Evolutionary conservation across 2,797 vertebrate species (phyloP), one percentile per base, ranked within the genome.

Genomic region (Neosilurus mollespiculum): DNA sequence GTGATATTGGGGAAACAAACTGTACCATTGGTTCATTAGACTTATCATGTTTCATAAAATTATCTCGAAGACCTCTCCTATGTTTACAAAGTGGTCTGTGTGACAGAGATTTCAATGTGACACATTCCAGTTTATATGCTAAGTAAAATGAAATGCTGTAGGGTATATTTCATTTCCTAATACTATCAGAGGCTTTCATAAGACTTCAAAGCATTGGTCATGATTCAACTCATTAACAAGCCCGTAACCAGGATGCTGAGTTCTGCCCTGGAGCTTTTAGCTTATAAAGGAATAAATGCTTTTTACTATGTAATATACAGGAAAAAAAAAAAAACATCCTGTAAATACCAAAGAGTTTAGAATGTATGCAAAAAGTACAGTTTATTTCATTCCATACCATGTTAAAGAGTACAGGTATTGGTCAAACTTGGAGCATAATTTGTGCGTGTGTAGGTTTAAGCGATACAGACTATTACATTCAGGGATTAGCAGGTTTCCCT

Each of bases 181-280:
- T 77, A 69, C 49, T 73, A 58, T 84, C 49, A 16, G 65, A 8
- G 4, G 67, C 78, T 81, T 84, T 81, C 2, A 9, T 61, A 70
- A 77, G 72, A 64, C 37, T 85, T 81, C 79, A 81, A 85, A 81
- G 83, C 77, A 81, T 62, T 24, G 53, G 53, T 85, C 71, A 84
- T 59, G 83, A 66, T 80, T 80, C 53, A 80, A 72, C 78, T 80
- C 77, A 69, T 81, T 84, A 81, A 76, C 72, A 77, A 77, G 64
- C 64, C 64, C 34, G 30, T 72, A 76, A 84, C 70, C 72, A 81
- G 72, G 79, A 84, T 75, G 70, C 69, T 51, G 37, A 30, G 26
- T 34, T 81, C 72, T 81, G 79, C 72, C 83, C 79, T 5, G 65
- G 22, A 81, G 83, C 37, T 26, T 51, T 81, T 18, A 54, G 9